A percentile compares a stretch with the other conserved stretches of the same genome.
phyloP scores from a whole-genome alignment of 2,888 invertebrate species.

The Meloe dianella region DNA sequence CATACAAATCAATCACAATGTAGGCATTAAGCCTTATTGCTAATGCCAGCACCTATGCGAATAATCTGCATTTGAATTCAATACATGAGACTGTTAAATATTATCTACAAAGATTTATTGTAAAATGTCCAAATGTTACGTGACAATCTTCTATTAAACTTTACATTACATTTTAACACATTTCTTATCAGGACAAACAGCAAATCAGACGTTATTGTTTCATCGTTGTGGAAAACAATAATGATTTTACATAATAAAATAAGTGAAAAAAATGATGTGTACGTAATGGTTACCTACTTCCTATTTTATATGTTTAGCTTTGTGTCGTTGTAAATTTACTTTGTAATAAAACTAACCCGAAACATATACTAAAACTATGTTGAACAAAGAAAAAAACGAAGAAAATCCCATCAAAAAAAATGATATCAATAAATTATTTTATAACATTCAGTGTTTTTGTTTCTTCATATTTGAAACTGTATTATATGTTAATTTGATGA shows the following conservation, averaged over 20 bases:
- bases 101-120: slow-evolving; percentile 8
- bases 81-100: slow-evolving; percentile 25
- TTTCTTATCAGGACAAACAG: not conserved
- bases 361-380: slow-evolving; percentile 27
- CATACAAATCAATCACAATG: slow-evolving; percentile 45
- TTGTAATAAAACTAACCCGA: slow-evolving; percentile 32
- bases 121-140: not conserved
- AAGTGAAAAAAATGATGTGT: no score
- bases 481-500: no score
- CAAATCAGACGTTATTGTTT: not conserved
- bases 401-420: slow-evolving; percentile 32
- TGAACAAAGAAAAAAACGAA: slow-evolving; percentile 28
- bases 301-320: slow-evolving; percentile 20
- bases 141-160: not conserved
- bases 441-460: no score
- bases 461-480: no score
- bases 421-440: no score
- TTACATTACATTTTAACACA: not conserved
- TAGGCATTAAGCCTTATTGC: slow-evolving; percentile 42
- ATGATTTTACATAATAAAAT: no score
- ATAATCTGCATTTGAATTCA: slow-evolving; percentile 31
- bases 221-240: no score
- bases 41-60: slow-evolving; percentile 31
- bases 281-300: slow-evolving; percentile 1
- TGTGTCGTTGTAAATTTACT: slow-evolving; percentile 25